phyloP scores from a whole-genome alignment of 1,140 invertebrate genomes.

The Megalonaias nervosa region DNA sequence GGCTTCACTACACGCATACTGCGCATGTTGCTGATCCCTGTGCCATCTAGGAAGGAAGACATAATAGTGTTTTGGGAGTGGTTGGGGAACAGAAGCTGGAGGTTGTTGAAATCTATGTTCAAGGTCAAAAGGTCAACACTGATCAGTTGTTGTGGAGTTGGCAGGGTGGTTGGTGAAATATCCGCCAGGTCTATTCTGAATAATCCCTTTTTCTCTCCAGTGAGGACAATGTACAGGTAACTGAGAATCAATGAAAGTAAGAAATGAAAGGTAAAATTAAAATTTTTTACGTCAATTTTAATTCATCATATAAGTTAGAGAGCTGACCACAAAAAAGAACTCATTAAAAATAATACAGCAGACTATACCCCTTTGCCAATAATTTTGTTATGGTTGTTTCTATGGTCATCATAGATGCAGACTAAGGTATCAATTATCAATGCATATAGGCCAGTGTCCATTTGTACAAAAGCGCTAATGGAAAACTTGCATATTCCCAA shows the following conservation, averaged over 20 bases:
- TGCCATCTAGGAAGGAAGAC: slow-evolving; percentile 87
- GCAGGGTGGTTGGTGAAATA: slow-evolving; percentile 69
- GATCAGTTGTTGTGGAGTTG: slow-evolving; percentile 73
- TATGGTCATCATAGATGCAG: too few relatives aligned
- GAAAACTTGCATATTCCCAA: too few relatives aligned
- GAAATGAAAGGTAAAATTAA: background rate
- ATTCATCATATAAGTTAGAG: too few relatives aligned
- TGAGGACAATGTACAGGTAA: slow-evolving; percentile 86
- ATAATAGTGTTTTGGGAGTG: slow-evolving; percentile 83
- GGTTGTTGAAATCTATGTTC: slow-evolving; percentile 85
- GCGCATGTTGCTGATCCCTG: slow-evolving; percentile 81
- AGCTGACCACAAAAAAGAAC: too few relatives aligned
- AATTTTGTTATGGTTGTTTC: too few relatives aligned
- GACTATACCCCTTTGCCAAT: too few relatives aligned
- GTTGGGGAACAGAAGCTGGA: slow-evolving; percentile 82
- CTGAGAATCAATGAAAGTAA: slow-evolving; percentile 67
- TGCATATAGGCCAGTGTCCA: too few relatives aligned
- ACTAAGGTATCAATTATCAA: too few relatives aligned
- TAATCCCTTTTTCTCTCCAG: slow-evolving; percentile 78
- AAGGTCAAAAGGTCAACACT: slow-evolving; percentile 80
- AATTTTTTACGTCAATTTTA: too few relatives aligned
- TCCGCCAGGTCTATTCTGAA: slow-evolving; percentile 85
- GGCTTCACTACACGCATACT: slow-evolving; percentile 77
- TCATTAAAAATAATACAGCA: too few relatives aligned
- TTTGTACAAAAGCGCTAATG: too few relatives aligned